Evolutionary conservation across 2,888 invertebrate genomes (phyloP), one percentile per base, ranked within the genome.

Genomic region (Escarpia spicata): DNA sequence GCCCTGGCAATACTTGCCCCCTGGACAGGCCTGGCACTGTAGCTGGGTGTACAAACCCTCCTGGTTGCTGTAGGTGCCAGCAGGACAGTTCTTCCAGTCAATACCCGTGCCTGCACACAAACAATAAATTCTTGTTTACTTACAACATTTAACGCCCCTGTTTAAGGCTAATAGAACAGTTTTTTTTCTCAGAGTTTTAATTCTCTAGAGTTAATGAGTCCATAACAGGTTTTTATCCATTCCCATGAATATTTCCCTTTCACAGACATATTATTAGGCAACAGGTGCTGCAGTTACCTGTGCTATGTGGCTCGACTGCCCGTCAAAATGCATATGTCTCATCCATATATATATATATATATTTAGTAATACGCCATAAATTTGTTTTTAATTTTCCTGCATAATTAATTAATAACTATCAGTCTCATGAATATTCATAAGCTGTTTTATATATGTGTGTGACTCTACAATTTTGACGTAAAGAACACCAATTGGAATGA

Each of bases 21-120:
- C 95, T 52, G 94, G 93, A 94, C 96, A 96, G 1, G 95, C 94
- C 91, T 94, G 94, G 94, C 96, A 96, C 94, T 96, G 95, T 4
- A 94, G 92, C 43, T 92, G 93, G 45, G 94, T 93, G 43, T 93
- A 94, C 91, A 96, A 94, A 3, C 95, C 94, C 37, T 93, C 93
- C 60, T 93, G 93, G 93, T 94, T 94, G 92, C 95, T 95, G 94
- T 95, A 96, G 0, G 96, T 95, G 44, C 96, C 96, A 58, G 95
- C 94, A 0, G 96, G 96, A 92, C 96, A 96, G 0, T 95, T 93
- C 94, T 93, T 93, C 95, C 95, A 95, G 94, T 96, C 95, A n/a
- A 95, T 92, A 2, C 95, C 95, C 3, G 96, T 96, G 26, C 96
- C 96, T 95, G 94, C 94, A 44, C 37, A 91, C 15, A 75, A 15